A percentile compares a stretch with the other conserved stretches of the same genome.
Evolutionary conservation across 2,888 invertebrate species (phyloP).

Genomic region (Enchytraeus crypticus): DNA sequence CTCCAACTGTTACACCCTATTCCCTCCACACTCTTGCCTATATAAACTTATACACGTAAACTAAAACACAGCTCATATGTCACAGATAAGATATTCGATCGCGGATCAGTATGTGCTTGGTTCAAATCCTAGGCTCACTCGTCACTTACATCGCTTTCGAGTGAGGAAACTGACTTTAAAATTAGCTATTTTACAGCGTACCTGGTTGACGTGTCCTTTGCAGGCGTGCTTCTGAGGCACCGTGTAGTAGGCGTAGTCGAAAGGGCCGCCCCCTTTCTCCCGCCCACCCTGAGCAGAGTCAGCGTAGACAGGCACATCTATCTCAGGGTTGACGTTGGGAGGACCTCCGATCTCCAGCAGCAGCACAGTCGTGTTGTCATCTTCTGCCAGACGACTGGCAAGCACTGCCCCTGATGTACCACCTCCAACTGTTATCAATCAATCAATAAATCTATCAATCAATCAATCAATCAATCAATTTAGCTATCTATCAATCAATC

Average conservation of each 20-base stretch:
- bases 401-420: slow-evolving; percentile 27
- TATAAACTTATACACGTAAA: no score
- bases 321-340: slow-evolving; percentile 37
- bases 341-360: slow-evolving; percentile 43
- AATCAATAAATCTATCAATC: neutral
- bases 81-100: no score
- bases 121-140: no score
- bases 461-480: neutral
- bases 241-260: slow-evolving; percentile 27
- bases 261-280: slow-evolving; percentile 2
- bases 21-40: no score
- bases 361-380: slow-evolving; percentile 29
- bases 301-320: slow-evolving; percentile 25
- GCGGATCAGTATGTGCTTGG: no score
- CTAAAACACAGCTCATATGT: no score
- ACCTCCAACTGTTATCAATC: slow-evolving; percentile 23
- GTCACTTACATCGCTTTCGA: no score
- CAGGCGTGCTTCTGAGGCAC: slow-evolving; percentile 26
- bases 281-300: slow-evolving; percentile 16
- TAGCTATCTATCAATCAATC: neutral
- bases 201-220: slow-evolving; percentile 24
- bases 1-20: no score
- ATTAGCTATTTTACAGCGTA: no score
- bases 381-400: slow-evolving; percentile 26
- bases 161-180: no score